Percentiles rank a stretch among this genome's conserved stretches.
Conservation (phyloP, 2,888 invertebrate species). For the Acanthosepion pharaonis region DNA sequence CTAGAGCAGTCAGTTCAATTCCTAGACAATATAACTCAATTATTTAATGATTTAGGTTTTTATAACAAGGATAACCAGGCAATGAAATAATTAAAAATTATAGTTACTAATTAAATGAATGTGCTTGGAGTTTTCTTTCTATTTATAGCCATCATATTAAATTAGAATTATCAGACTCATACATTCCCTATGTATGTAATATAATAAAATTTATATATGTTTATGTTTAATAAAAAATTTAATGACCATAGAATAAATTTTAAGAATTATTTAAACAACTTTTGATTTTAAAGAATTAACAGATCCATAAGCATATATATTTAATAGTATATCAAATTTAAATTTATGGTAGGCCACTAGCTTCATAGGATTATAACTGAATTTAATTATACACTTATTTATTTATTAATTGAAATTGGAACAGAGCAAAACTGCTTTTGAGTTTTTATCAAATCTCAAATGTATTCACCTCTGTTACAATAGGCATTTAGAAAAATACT, state of each 20-base stretch:
- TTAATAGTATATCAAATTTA: background rate
- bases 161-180: background rate
- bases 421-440: background rate
- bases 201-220: background rate
- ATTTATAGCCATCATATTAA: background rate
- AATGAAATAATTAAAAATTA: background rate
- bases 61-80: background rate
- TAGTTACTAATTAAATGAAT: background rate
- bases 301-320: background rate
- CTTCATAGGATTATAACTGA: background rate
- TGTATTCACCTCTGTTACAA: background rate
- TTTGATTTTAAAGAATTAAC: too few relatives aligned
- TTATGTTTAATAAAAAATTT: background rate
- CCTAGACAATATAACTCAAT: background rate
- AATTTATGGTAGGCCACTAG: background rate
- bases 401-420: background rate
- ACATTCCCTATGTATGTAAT: background rate
- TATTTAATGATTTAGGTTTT: background rate
- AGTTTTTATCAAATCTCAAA: background rate
- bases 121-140: background rate
- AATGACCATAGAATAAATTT: background rate
- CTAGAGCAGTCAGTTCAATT: background rate
- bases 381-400: background rate
- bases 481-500: background rate
- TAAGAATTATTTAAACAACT: background rate